phyloP scores from a whole-genome alignment of 2,888 invertebrate genomes.

The Drosophila mercatorum region DNA sequence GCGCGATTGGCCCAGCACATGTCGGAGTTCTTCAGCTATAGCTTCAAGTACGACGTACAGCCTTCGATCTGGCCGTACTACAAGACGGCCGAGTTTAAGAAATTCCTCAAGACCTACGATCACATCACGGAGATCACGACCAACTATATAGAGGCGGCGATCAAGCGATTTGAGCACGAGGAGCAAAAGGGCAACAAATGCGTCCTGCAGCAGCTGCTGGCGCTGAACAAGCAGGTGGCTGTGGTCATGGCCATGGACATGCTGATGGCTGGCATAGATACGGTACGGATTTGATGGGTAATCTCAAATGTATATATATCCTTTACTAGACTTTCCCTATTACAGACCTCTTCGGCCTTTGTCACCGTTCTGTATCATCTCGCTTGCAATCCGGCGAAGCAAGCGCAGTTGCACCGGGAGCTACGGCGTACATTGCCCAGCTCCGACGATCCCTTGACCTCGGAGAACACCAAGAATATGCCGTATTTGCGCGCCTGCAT shows the following conservation, averaged over 20 bases:
- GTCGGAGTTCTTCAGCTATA: constrained; percentile 71
- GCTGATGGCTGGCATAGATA: constrained; percentile 90
- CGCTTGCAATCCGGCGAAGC: constrained; percentile 88
- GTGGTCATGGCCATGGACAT: constrained; percentile 90
- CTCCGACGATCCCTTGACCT: constrained; percentile 83
- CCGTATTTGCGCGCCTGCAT: constrained; percentile 90
- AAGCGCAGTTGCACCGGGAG: constrained; percentile 88
- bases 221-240: constrained; percentile 87
- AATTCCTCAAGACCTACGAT: constrained; percentile 77
- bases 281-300: constrained; percentile 85
- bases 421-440: constrained; percentile 84
- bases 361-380: constrained; percentile 83
- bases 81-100: constrained; percentile 74
- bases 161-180: constrained; percentile 60
- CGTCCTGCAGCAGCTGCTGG: constrained; percentile 88
- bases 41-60: constrained; percentile 77
- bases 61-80: constrained; percentile 82
- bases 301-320: background rate
- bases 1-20: constrained; percentile 65
- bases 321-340: constrained; percentile 5
- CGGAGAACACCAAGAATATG: constrained; percentile 85
- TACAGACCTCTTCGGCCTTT: constrained; percentile 82
- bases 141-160: constrained; percentile 83
- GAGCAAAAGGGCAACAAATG: constrained; percentile 80
- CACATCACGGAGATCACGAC: constrained; percentile 76